phyloP scores from a whole-genome alignment of 2,797 vertebrate species.

The Spondyliosoma cantharus region DNA sequence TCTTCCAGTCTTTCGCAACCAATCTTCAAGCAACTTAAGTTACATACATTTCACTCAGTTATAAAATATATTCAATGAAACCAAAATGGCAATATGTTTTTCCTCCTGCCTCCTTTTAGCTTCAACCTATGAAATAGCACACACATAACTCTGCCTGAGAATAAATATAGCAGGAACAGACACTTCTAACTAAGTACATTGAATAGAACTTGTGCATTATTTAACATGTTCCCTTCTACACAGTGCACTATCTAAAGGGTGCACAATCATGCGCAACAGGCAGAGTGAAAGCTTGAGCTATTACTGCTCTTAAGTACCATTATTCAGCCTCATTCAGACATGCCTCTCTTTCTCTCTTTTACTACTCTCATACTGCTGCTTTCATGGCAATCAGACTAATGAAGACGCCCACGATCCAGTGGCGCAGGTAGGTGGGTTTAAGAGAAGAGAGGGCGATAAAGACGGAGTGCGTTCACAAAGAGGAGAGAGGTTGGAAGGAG shows the following conservation, averaged over 20 bases:
- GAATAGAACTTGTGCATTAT: conserved; percentile 37
- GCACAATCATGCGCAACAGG: conserved; percentile 31
- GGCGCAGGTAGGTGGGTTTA: conserved; percentile 33
- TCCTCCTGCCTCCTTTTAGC: background rate
- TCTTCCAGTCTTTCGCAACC: background rate
- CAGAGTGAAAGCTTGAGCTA: conserved; percentile 45
- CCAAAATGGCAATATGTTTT: too few relatives aligned
- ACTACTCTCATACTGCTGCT: conserved; percentile 35
- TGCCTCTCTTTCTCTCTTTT: conserved; percentile 17
- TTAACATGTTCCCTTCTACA: conserved; percentile 16
- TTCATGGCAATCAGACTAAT: conserved; percentile 61
- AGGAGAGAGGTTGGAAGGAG: conserved; percentile 19
- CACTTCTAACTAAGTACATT: conserved; percentile 19
- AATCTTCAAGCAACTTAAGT: background rate
- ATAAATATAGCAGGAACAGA: background rate
- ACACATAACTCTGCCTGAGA: background rate
- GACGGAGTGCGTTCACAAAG: conserved; percentile 30
- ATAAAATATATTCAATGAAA: background rate
- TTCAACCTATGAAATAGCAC: background rate
- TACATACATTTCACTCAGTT: background rate
- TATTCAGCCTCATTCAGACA: conserved; percentile 43
- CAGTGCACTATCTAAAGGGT: conserved; percentile 30
- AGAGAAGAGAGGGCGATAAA: conserved; percentile 32
- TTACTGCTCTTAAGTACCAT: conserved; percentile 55
- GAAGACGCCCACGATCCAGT: conserved; percentile 36